These are phyloP conservation scores for Eupleurogrammus muticus DNA, from an alignment of 2,797 vertebrate species.

Conservation along the genomic window DNA sequence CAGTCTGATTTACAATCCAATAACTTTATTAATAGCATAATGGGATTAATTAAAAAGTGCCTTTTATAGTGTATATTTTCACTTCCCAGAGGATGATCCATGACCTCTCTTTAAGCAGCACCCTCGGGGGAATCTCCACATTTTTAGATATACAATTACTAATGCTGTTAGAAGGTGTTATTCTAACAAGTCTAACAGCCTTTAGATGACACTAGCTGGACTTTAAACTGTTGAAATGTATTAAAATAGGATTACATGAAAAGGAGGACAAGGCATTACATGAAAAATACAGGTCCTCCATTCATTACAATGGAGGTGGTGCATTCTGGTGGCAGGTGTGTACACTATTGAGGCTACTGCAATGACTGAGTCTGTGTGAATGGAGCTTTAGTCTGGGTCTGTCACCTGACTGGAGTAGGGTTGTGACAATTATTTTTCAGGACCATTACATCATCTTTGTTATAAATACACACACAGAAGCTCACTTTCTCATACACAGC, in stretches of 20 bases:
- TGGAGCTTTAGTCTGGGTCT: neutral
- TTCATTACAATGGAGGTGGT: too few relatives aligned
- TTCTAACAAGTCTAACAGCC: slow-evolving; percentile 1
- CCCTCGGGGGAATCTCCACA: neutral
- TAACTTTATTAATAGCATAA: too few relatives aligned
- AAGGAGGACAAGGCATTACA: too few relatives aligned
- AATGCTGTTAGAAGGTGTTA: neutral
- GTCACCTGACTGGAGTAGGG: slow-evolving; percentile 46
- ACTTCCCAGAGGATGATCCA: neutral
- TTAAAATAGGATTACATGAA: too few relatives aligned
- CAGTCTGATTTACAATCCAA: too few relatives aligned
- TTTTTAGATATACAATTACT: neutral
- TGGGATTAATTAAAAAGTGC: neutral
- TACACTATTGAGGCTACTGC: too few relatives aligned
- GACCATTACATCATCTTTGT: slow-evolving; percentile 64
- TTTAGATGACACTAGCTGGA: slow-evolving; percentile 24
- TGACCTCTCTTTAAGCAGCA: too few relatives aligned
- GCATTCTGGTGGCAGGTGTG: too few relatives aligned
- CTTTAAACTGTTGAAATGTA: neutral
- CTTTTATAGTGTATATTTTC: neutral
- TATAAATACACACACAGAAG: slow-evolving; percentile 19
- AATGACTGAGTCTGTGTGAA: too few relatives aligned
- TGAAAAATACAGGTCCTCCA: too few relatives aligned
- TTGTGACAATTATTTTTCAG: slow-evolving; percentile 60
- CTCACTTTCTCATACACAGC: neutral